phyloP scores from a whole-genome alignment of 2,797 vertebrate genomes.

The Sparus aurata region DNA sequence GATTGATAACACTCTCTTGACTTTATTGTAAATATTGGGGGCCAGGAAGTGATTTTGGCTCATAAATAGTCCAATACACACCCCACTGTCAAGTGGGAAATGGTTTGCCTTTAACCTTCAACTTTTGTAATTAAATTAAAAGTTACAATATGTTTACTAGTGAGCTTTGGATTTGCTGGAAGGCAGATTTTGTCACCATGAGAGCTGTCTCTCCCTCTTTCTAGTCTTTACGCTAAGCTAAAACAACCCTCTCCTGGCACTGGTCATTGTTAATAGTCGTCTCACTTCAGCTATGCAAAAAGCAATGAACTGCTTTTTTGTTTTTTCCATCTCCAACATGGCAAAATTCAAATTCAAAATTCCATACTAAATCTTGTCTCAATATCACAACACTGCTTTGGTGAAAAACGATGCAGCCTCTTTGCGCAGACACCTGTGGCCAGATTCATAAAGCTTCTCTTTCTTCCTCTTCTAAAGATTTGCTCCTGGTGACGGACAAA shows the following conservation, averaged over 20 bases:
- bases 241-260: neutral
- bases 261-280: neutral
- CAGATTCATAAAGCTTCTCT: too few species aligned
- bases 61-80: neutral
- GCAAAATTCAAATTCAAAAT: neutral
- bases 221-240: neutral
- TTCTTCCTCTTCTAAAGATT: too few species aligned
- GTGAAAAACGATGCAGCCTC: neutral
- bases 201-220: neutral
- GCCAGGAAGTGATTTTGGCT: neutral
- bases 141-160: neutral
- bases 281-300: too few species aligned
- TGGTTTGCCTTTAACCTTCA: neutral
- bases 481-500: too few species aligned
- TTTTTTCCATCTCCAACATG: neutral
- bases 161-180: too few species aligned
- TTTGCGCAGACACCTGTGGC: neutral
- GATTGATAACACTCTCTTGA: slow-evolving; percentile 6
- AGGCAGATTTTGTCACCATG: too few species aligned
- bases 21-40: neutral
- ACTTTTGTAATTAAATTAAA: slow-evolving; percentile 1
- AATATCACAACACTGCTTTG: neutral
- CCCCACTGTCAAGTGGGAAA: neutral
- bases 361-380: neutral
- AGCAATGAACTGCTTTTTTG: too few species aligned